These are phyloP conservation scores for Ariolimax columbianus DNA, from an alignment of 2,888 invertebrate genomes.

Conservation along the genomic window DNA sequence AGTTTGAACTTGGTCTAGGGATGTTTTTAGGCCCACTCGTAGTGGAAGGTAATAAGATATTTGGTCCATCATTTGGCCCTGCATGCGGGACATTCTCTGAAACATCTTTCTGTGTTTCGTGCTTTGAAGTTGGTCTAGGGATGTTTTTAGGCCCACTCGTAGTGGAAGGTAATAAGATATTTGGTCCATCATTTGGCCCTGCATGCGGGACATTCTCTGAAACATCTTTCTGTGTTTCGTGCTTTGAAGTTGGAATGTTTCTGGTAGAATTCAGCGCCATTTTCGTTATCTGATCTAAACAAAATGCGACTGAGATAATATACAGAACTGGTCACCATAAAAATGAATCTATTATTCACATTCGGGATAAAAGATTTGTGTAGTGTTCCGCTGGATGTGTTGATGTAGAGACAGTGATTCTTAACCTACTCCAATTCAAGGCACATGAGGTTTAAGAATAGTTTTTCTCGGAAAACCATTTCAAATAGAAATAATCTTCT, in stretches of 20 bases:
- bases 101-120: neutral
- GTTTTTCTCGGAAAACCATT: too few relatives aligned
- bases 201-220: neutral
- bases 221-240: neutral
- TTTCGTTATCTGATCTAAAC: too few relatives aligned
- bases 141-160: neutral
- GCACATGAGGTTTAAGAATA: too few relatives aligned
- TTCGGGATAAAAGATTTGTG: too few relatives aligned
- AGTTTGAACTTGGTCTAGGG: neutral
- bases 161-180: neutral
- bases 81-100: neutral
- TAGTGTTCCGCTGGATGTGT: too few relatives aligned
- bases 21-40: neutral
- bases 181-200: neutral
- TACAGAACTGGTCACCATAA: too few relatives aligned
- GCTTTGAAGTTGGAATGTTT: neutral
- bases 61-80: neutral
- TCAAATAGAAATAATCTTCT: too few relatives aligned
- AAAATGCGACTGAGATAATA: too few relatives aligned
- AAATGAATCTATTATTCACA: too few relatives aligned
- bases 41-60: neutral
- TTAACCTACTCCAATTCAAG: too few relatives aligned
- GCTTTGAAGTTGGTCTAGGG: neutral
- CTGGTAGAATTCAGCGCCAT: too few relatives aligned
- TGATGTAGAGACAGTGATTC: too few relatives aligned